A percentile compares a stretch with the other conserved stretches of the same genome.
phyloP scores from a whole-genome alignment of 2,113 vertebrate species.

The Pelmatolapia mariae region DNA sequence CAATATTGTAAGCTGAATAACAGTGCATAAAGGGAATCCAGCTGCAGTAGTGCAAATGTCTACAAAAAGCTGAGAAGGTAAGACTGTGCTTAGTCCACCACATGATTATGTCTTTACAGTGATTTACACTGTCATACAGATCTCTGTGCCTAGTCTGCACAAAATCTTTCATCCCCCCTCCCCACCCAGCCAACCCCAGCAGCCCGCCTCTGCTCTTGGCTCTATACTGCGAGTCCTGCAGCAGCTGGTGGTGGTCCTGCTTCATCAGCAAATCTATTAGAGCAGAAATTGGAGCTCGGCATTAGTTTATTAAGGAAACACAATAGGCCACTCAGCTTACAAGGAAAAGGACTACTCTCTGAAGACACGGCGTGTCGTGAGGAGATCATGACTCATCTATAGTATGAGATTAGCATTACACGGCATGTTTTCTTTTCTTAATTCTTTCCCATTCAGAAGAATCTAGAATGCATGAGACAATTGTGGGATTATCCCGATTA shows the following conservation, averaged over 20 bases:
- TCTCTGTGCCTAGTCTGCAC: background rate
- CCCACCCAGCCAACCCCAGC: background rate
- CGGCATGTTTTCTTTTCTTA: background rate
- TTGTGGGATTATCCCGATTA: background rate
- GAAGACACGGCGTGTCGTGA: background rate
- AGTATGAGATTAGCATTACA: background rate
- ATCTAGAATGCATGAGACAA: background rate
- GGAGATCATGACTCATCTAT: background rate
- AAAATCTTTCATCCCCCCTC: background rate
- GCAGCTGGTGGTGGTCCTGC: constrained; percentile 24
- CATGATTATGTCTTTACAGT: background rate
- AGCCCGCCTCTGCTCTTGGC: background rate
- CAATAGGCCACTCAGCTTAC: background rate
- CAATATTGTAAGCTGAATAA: background rate
- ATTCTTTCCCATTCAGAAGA: background rate
- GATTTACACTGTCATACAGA: background rate
- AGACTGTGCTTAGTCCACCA: background rate
- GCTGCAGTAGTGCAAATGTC: background rate
- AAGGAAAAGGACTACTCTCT: background rate
- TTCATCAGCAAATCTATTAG: constrained; percentile 31
- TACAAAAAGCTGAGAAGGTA: background rate
- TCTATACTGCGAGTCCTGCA: background rate
- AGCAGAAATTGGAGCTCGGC: background rate
- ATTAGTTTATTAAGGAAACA: constrained; percentile 8
- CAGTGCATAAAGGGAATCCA: background rate